A percentile compares a stretch with the other conserved stretches of the same genome.
phyloP scores from a whole-genome alignment of 2,888 invertebrate genomes.

The Pelosia muscerda region DNA sequence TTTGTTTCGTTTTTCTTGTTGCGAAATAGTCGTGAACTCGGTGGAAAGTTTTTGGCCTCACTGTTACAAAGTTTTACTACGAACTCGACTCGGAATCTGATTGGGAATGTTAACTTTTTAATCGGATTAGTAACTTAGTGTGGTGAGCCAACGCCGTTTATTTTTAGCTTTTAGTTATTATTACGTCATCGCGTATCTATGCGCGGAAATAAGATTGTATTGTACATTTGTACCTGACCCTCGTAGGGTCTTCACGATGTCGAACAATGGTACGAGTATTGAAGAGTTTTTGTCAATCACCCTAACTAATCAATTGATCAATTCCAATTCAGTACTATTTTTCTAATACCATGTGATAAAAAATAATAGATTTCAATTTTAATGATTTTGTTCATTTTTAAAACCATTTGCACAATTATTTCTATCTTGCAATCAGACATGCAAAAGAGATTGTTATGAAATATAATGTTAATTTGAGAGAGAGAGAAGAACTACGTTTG shows the following conservation, averaged over 20 bases:
- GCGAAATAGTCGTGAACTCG: constrained; percentile 63
- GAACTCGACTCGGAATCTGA: constrained; percentile 40
- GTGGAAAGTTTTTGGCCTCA: constrained; percentile 42
- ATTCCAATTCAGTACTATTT: too few species aligned
- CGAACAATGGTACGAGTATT: background rate
- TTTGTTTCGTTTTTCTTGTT: constrained; percentile 81
- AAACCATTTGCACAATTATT: background rate
- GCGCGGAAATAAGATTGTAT: constrained; percentile 30
- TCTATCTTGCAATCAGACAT: background rate
- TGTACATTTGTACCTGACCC: constrained; percentile 24
- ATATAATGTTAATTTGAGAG: background rate
- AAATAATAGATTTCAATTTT: too few species aligned
- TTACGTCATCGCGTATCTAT: constrained; percentile 22
- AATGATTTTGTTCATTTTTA: background rate
- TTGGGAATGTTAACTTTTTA: constrained; percentile 48
- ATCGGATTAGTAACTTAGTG: constrained; percentile 49
- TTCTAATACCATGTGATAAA: too few species aligned
- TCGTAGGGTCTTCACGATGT: background rate
- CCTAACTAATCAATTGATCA: too few species aligned
- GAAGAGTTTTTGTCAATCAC: background rate
- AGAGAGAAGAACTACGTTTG: background rate
- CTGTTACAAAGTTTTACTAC: constrained; percentile 38
- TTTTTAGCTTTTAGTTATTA: constrained; percentile 26
- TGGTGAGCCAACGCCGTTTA: constrained; percentile 31
- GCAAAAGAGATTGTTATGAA: background rate